These are phyloP conservation scores for Pantherophis guttatus DNA, from an alignment of 2,113 vertebrate species.

Conservation along the genomic window DNA sequence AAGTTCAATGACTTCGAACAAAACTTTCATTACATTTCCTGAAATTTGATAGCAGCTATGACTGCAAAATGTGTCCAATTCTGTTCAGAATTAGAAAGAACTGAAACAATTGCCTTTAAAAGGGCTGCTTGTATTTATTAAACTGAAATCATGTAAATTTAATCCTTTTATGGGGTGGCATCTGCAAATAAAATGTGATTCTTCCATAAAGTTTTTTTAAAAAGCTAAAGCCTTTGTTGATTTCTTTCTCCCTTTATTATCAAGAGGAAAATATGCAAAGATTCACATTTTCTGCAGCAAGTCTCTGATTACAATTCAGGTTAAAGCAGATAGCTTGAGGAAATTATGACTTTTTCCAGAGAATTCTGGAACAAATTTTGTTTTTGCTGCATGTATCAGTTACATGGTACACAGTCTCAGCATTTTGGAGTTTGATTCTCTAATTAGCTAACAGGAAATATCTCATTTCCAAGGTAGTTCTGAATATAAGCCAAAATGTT, in stretches of 20 bases:
- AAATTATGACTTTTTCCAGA: not conserved
- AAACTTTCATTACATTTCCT: not conserved
- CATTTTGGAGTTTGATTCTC: not conserved
- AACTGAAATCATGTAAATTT: not conserved
- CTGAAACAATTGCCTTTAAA: not conserved
- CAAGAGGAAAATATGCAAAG: not conserved
- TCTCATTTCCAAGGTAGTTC: not conserved
- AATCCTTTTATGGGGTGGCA: not conserved
- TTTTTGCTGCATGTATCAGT: not conserved
- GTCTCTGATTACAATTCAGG: not conserved
- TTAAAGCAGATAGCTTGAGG: not conserved
- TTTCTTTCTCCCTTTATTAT: not conserved
- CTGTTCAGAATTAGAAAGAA: not conserved
- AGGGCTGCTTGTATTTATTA: not conserved
- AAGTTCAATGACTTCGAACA: not conserved
- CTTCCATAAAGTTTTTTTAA: not conserved
- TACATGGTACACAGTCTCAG: not conserved
- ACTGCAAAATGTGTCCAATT: not conserved
- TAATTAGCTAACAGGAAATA: not conserved
- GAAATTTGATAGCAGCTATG: not conserved
- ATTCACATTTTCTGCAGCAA: not conserved
- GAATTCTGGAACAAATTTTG: not conserved
- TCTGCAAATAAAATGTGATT: not conserved
- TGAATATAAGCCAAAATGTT: not conserved
- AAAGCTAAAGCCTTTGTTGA: not conserved